These are phyloP conservation scores for Blastobasis lacticolella DNA, from an alignment of 2,888 invertebrate species.

Conservation along the genomic window DNA sequence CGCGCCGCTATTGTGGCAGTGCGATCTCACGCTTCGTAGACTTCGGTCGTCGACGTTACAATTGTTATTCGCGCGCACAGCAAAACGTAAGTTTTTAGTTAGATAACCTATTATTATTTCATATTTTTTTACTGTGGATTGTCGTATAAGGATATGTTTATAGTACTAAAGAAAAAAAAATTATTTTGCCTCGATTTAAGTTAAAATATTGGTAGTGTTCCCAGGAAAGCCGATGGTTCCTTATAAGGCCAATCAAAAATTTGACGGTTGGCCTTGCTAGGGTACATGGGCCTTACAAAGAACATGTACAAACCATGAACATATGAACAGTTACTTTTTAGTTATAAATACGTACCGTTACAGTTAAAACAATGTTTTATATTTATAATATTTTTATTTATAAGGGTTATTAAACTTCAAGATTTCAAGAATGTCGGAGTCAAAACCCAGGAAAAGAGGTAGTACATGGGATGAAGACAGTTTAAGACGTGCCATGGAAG, in stretches of 20 bases:
- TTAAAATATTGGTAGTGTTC: conserved; percentile 17
- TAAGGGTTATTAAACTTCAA: not conserved
- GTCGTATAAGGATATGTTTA: conserved; percentile 13
- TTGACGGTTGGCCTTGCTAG: conserved; percentile 17
- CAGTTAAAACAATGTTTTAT: conserved; percentile 3
- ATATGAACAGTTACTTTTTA: conserved; percentile 4
- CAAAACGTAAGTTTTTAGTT: conserved; percentile 9
- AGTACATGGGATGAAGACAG: conserved; percentile 16
- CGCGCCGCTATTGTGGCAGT: conserved; percentile 9
- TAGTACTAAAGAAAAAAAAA: conserved; percentile 12
- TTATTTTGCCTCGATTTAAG: conserved; percentile 13
- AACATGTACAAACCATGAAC: conserved; percentile 7
- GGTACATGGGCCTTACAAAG: conserved; percentile 10
- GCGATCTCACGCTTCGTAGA: conserved; percentile 11
- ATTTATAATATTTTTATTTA: not conserved
- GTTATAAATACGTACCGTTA: conserved; percentile 1
- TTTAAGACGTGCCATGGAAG: conserved; percentile 19
- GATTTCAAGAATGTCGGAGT: conserved; percentile 6
- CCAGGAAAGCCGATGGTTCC: conserved; percentile 19
- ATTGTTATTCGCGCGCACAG: conserved; percentile 8
- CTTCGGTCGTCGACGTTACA: conserved; percentile 7
- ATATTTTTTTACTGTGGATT: conserved; percentile 15
- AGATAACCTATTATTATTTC: conserved; percentile 10
- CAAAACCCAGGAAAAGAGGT: conserved; percentile 15
- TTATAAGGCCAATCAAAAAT: conserved; percentile 19